A percentile compares a stretch with the other conserved stretches of the same genome.
Conservation (phyloP, 2,797 vertebrate species). For the Clamator glandarius region DNA sequence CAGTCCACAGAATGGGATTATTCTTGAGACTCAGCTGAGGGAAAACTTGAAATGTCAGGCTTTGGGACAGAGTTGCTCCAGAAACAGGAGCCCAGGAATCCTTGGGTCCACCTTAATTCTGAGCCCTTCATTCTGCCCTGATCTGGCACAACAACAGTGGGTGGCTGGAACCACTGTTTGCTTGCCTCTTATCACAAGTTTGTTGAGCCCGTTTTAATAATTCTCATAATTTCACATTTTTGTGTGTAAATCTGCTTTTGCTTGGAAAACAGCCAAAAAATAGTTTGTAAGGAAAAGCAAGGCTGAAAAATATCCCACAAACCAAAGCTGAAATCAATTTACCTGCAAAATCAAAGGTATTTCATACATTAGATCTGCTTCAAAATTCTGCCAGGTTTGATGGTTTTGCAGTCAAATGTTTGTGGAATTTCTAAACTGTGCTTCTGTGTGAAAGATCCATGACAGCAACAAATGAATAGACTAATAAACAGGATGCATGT, state of each 20-base stretch:
- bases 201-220: background rate
- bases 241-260: background rate
- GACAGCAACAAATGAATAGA: constrained; percentile 39
- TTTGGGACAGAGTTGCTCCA: background rate
- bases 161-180: background rate
- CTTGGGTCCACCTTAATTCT: background rate
- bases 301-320: background rate
- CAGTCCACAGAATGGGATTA: background rate
- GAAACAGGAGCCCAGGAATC: background rate
- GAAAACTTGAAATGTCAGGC: background rate
- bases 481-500: constrained; percentile 9
- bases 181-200: background rate
- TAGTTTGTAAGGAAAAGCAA: background rate
- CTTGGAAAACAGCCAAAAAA: background rate
- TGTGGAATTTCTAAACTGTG: background rate
- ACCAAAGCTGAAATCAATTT: background rate
- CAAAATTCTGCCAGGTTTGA: background rate
- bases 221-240: background rate
- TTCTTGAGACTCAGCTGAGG: background rate
- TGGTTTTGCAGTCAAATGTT: background rate
- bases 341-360: background rate
- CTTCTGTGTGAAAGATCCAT: background rate
- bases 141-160: background rate
- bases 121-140: background rate
- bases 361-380: background rate